A percentile compares a stretch with the other conserved stretches of the same genome.
phyloP scores from a whole-genome alignment of 2,888 invertebrate species.

The Cheilosia impressa region DNA sequence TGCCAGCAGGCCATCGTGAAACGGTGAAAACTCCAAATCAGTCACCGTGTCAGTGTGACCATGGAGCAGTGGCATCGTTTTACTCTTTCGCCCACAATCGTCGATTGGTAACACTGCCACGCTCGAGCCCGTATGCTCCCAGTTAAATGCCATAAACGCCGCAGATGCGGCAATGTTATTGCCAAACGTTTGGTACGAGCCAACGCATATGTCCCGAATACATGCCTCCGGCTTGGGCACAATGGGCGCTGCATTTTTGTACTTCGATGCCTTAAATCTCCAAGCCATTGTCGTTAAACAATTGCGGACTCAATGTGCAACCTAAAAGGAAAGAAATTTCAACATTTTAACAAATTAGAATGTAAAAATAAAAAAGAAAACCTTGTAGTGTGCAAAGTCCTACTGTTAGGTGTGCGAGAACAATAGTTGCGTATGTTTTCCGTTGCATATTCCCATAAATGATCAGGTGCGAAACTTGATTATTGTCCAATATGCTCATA shows the following conservation, averaged over 20 bases:
- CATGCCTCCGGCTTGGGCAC: slow-evolving; percentile 96
- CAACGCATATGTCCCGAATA: slow-evolving; percentile 94
- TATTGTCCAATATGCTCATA: no score
- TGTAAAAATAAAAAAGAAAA: no score
- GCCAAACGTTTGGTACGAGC: slow-evolving; percentile 96
- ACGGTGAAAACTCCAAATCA: slow-evolving; percentile 97
- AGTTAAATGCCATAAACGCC: slow-evolving; percentile 97
- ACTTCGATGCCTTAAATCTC: slow-evolving; percentile 98
- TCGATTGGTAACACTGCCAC: slow-evolving; percentile 94
- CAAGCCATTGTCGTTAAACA: slow-evolving; percentile 88
- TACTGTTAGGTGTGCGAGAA: no score
- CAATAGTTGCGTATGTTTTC: no score
- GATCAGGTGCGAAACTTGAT: no score
- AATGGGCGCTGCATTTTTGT: slow-evolving; percentile 98
- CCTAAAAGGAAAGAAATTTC: slow-evolving; percentile 16
- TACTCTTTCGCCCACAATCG: slow-evolving; percentile 94
- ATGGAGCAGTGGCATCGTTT: slow-evolving; percentile 93
- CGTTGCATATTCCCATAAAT: no score
- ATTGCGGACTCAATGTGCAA: slow-evolving; percentile 19
- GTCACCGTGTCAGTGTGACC: slow-evolving; percentile 96
- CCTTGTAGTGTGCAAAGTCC: no score
- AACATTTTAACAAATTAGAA: not conserved
- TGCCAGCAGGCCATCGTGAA: slow-evolving; percentile 95
- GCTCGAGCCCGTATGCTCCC: slow-evolving; percentile 96
- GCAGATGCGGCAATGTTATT: slow-evolving; percentile 97